Conservation (phyloP, 2,888 invertebrate species). For the Lacanobia wlatinum region DNA sequence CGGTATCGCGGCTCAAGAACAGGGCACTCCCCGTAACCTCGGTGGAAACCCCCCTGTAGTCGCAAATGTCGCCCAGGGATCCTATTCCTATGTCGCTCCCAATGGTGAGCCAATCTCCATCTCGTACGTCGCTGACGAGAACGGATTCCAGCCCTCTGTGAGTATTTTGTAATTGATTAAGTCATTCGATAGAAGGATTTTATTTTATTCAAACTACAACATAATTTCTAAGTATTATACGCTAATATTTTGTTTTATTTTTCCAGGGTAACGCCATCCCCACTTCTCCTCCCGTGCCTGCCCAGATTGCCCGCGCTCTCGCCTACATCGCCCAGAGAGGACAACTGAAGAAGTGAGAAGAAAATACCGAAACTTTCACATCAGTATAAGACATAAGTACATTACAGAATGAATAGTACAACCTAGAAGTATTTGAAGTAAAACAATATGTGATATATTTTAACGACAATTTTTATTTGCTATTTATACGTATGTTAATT, state of each 20-base stretch:
- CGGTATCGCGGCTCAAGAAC: conserved; percentile 91
- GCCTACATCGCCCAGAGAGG: conserved; percentile 74
- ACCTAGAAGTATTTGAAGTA: conserved; percentile 56
- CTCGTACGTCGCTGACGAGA: conserved; percentile 92
- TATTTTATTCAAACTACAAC: not conserved
- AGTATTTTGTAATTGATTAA: conserved; percentile 44
- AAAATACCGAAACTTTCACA: conserved; percentile 50
- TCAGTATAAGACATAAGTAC: conserved; percentile 30
- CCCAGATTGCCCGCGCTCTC: conserved; percentile 84
- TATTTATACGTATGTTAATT: conserved; percentile 54
- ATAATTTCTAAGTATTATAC: not conserved
- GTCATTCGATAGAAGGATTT: not conserved
- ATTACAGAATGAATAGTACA: conserved; percentile 54
- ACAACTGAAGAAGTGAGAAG: conserved; percentile 65
- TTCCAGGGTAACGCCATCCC: conserved; percentile 84
- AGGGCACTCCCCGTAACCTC: conserved; percentile 88
- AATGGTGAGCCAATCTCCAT: conserved; percentile 91
- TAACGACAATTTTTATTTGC: conserved; percentile 57
- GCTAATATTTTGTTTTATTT: conserved; percentile 35
- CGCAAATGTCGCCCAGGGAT: conserved; percentile 87
- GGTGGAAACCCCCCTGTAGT: conserved; percentile 80
- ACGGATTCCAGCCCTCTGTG: conserved; percentile 92
- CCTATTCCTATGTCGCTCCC: conserved; percentile 90
- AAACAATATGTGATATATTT: conserved; percentile 71
- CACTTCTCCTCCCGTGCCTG: conserved; percentile 87